Conservation (phyloP, 2,797 vertebrate species). For the Trichosurus vulpecula region DNA sequence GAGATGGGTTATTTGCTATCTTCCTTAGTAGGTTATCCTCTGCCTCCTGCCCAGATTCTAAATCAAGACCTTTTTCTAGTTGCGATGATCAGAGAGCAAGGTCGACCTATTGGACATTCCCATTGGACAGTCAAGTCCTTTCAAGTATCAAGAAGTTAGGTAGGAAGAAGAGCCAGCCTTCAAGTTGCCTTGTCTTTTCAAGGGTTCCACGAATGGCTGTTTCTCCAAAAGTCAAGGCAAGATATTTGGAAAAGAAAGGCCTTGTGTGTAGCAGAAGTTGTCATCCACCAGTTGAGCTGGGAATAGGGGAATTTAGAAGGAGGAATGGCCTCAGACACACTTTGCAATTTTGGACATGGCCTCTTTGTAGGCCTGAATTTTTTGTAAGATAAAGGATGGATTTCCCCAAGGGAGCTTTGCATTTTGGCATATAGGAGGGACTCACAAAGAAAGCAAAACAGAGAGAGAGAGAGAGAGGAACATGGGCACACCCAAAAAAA, state of each 20-base stretch:
- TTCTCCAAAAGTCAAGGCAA: neutral
- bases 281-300: neutral
- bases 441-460: neutral
- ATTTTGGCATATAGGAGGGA: neutral
- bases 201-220: neutral
- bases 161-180: neutral
- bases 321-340: neutral
- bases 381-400: neutral
- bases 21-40: neutral
- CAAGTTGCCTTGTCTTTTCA: neutral
- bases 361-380: neutral
- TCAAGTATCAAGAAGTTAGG: conserved; percentile 21
- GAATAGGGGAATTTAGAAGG: neutral
- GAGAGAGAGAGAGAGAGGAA: neutral
- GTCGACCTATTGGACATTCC: neutral
- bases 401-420: conserved; percentile 15
- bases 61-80: neutral
- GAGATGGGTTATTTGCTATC: neutral
- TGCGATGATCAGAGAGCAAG: neutral
- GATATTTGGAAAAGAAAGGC: neutral
- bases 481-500: neutral
- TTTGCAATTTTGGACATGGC: no score
- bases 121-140: neutral
- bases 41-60: neutral
- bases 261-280: neutral